phyloP scores from a whole-genome alignment of 2,888 invertebrate genomes.

The Drosophila prolongata region DNA sequence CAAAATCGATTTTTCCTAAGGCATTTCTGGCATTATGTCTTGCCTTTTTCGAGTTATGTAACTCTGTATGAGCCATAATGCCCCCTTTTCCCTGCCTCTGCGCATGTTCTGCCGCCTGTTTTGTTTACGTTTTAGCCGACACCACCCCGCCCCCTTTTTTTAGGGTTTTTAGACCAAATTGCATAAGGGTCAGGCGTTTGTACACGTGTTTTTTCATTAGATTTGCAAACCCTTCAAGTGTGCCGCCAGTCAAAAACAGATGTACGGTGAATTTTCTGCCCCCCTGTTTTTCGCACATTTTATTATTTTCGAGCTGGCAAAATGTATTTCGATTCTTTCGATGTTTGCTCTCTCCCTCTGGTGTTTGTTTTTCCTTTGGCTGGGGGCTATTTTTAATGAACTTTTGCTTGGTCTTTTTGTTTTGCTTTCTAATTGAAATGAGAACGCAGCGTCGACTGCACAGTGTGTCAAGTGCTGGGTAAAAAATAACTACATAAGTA shows the following conservation, averaged over 20 bases:
- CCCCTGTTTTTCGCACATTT: slow-evolving; percentile 27
- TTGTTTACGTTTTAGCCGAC: slow-evolving; percentile 35
- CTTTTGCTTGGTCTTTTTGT: slow-evolving; percentile 32
- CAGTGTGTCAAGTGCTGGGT: slow-evolving; percentile 52
- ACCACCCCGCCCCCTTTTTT: slow-evolving; percentile 9
- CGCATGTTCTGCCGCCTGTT: slow-evolving; percentile 30
- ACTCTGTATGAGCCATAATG: slow-evolving; percentile 3
- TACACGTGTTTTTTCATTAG: slow-evolving; percentile 62
- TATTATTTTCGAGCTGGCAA: slow-evolving; percentile 47
- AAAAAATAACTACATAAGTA: not conserved
- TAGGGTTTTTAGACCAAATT: slow-evolving; percentile 36
- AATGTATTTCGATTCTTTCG: slow-evolving; percentile 32
- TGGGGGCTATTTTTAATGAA: slow-evolving; percentile 70
- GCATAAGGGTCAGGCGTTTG: slow-evolving; percentile 45
- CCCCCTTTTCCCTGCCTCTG: slow-evolving; percentile 8
- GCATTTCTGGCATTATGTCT: slow-evolving; percentile 21
- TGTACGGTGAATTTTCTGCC: not conserved
- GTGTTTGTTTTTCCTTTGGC: slow-evolving; percentile 34
- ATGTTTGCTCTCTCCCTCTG: slow-evolving; percentile 19
- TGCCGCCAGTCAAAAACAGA: slow-evolving; percentile 19
- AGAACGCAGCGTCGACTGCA: slow-evolving; percentile 45
- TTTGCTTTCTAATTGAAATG: slow-evolving; percentile 56
- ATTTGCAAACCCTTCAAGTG: slow-evolving; percentile 76
- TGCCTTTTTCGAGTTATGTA: slow-evolving; percentile 28
- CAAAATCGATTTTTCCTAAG: slow-evolving; percentile 35